Conservation (phyloP, 30 jellyfish, hydroid and myxozoan genomes). For the Haliclystus octoradiatus region DNA sequence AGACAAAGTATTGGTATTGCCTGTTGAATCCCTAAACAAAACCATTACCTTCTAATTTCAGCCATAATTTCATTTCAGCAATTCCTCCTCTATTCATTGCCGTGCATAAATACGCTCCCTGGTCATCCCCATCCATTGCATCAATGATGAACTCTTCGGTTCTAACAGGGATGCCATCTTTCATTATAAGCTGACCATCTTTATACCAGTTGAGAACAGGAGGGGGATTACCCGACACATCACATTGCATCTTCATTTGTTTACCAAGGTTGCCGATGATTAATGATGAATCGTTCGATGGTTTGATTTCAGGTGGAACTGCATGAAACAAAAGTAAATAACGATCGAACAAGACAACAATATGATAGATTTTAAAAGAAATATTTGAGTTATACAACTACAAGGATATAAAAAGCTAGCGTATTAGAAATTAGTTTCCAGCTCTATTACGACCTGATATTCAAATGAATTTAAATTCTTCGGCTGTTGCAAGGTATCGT, state of each 20-base stretch:
- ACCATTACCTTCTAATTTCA: constrained; percentile 63
- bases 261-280: constrained; percentile 32
- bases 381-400: no score
- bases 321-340: not conserved
- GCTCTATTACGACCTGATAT: no score
- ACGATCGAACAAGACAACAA: not conserved
- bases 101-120: constrained; percentile 71
- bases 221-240: constrained; percentile 60
- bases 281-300: constrained; percentile 21
- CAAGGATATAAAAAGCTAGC: not conserved
- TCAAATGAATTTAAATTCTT: no score
- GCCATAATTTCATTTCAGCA: constrained; percentile 45
- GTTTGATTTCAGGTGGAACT: constrained; percentile 60
- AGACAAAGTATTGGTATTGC: no score
- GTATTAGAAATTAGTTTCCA: no score
- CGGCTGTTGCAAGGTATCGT: no score
- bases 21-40: no score
- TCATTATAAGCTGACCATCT: not conserved
- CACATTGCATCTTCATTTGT: constrained; percentile 28
- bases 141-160: constrained; percentile 11
- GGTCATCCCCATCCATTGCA: constrained; percentile 43
- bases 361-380: no score
- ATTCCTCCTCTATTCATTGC: constrained; percentile 81
- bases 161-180: not conserved
- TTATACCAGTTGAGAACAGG: constrained; percentile 57